Evolutionary conservation across 2,797 vertebrate species (phyloP), one percentile per base, ranked within the genome.

Genomic region (Coregonus ussuriensis): DNA sequence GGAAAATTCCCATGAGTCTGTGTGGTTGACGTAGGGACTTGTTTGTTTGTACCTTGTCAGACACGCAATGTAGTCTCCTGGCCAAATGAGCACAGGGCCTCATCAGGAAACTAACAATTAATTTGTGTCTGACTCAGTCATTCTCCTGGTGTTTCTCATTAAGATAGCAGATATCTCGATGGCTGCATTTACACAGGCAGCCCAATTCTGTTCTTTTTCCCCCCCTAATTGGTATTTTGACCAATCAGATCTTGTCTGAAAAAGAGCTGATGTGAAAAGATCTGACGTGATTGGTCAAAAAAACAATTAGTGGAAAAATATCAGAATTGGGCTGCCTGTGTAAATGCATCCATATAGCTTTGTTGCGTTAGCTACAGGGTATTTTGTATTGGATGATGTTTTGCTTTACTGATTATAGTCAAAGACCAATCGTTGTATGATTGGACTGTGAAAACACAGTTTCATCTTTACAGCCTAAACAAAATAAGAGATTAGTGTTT

Each of bases 21-120:
- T 1, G 1, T 18, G 3, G 71, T 52, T 88, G 88, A 87, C 84
- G 86, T 91, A 73, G 77, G 70, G 78, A 83, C 81, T 80, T 70
- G 68, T 35, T 67, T 83, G 87, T 87, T 90, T 88, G 83, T 78
- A 72, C 85, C 86, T 87, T 82, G 78, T 82, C 88, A 84, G 84
- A 81, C 77, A 84, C 14, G 37, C 35, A 81, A 82, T 79, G 77
- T 75, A 76, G 80, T 87, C 78, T 88, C 82, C 79, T 89, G 85
- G 88, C 87, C 85, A 84, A 76, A 52, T 1, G 72, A 80, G 85
- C 74, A 77, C 47, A 31, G 47, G 71, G 62, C 15, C 77, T 83
- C 79, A 79, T 47, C 76, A 77, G 87, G 86, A 89, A 84, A 74
- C 76, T 1, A 74, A 47, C 72, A 47, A 47, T 74, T 63, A 6